Evolutionary conservation across 2,113 vertebrate species (phyloP).

Genomic region (Otis tarda): DNA sequence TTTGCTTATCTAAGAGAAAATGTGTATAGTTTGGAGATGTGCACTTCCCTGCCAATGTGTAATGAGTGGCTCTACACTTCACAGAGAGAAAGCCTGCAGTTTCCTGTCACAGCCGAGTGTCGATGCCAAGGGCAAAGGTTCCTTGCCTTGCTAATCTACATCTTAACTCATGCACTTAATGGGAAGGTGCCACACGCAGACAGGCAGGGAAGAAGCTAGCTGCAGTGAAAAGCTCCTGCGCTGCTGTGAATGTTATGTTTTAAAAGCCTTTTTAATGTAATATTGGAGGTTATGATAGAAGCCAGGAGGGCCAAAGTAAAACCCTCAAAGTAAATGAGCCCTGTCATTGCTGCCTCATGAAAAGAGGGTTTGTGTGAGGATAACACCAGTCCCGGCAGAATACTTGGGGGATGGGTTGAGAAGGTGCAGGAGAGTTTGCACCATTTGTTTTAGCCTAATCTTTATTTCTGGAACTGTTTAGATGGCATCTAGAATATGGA

Average conservation of each 20-base stretch:
- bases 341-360: not conserved
- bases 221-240: not conserved
- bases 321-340: slow-evolving; percentile 48
- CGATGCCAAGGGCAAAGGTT: slow-evolving; percentile 62
- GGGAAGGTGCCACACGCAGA: slow-evolving; percentile 43
- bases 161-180: slow-evolving; percentile 66
- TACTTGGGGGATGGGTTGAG: not conserved
- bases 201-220: slow-evolving; percentile 26
- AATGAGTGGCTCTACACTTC: slow-evolving; percentile 55
- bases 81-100: slow-evolving; percentile 37
- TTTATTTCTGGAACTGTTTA: slow-evolving; percentile 27
- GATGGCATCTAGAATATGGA: slow-evolving; percentile 10
- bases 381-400: not conserved
- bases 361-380: slow-evolving; percentile 19
- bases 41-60: slow-evolving; percentile 68
- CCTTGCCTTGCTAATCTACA: slow-evolving; percentile 63
- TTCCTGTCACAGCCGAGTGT: slow-evolving; percentile 54
- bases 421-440: slow-evolving; percentile 10
- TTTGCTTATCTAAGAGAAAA: slow-evolving; percentile 81
- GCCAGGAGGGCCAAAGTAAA: slow-evolving; percentile 63
- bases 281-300: slow-evolving; percentile 62
- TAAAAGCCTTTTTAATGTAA: slow-evolving; percentile 66
- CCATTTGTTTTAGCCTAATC: not conserved
- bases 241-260: slow-evolving; percentile 43
- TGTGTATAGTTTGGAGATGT: slow-evolving; percentile 75